Conservation (phyloP, 2,888 invertebrate genomes). For the Trichacis sp. region DNA sequence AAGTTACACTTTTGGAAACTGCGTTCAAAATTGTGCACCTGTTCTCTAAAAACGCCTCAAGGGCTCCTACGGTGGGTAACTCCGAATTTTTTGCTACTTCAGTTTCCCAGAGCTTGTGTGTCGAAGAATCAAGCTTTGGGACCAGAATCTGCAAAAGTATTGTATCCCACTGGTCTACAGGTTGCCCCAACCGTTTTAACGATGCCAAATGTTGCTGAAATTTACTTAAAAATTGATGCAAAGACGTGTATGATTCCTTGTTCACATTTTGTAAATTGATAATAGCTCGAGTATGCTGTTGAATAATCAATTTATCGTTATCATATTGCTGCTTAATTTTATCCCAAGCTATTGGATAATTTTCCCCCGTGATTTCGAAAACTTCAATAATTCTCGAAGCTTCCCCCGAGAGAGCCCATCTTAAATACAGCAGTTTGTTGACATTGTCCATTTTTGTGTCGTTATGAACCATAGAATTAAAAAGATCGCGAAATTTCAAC, state of each 20-base stretch:
- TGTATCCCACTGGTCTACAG: conserved; percentile 12
- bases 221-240: conserved; percentile 8
- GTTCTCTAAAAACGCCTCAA: too few species aligned
- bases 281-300: conserved; percentile 7
- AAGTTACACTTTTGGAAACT: too few species aligned
- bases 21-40: too few species aligned
- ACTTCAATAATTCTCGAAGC: conserved; percentile 10
- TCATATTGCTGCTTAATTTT: conserved; percentile 18
- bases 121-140: too few species aligned
- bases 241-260: conserved; percentile 17
- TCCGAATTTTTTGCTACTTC: too few species aligned
- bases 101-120: too few species aligned
- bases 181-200: conserved; percentile 10
- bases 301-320: conserved; percentile 12
- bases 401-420: conserved; percentile 15
- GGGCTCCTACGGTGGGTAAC: too few species aligned
- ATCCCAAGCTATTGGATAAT: conserved; percentile 19
- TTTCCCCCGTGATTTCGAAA: conserved; percentile 1
- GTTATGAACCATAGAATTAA: conserved; percentile 28
- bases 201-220: conserved; percentile 10
- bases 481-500: conserved; percentile 29
- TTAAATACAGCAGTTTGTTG: conserved; percentile 28
- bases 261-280: conserved; percentile 15
- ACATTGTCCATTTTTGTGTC: conserved; percentile 20
- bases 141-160: conserved; percentile 3